phyloP scores from a whole-genome alignment of 2,113 vertebrate species.

The Phasianus colchicus region DNA sequence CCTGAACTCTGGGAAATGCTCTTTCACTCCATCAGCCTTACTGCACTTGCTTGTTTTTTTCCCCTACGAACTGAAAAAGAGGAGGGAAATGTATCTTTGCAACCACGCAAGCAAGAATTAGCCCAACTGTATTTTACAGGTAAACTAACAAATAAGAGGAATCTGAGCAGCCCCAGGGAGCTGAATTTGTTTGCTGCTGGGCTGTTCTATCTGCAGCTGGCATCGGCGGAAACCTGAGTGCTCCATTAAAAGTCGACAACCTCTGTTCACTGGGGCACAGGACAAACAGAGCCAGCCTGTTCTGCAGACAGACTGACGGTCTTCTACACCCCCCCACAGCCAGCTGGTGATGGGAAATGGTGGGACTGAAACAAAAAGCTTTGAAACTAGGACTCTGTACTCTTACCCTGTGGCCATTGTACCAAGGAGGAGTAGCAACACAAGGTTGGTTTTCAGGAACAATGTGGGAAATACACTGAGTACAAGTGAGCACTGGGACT shows the following conservation, averaged over 20 bases:
- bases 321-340: slow-evolving; percentile 63
- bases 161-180: slow-evolving; percentile 60
- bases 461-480: background rate
- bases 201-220: slow-evolving; percentile 71
- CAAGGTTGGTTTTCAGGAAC: background rate
- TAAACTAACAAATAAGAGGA: slow-evolving; percentile 76
- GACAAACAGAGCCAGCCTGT: slow-evolving; percentile 81
- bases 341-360: slow-evolving; percentile 62
- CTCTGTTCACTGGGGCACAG: slow-evolving; percentile 63
- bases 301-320: slow-evolving; percentile 86
- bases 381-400: background rate
- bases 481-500: background rate
- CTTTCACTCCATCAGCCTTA: background rate
- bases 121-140: slow-evolving; percentile 67
- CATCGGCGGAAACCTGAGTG: slow-evolving; percentile 83
- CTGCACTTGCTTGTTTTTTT: background rate
- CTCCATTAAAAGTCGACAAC: slow-evolving; percentile 68
- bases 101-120: slow-evolving; percentile 61
- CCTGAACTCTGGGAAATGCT: slow-evolving; percentile 38
- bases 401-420: slow-evolving; percentile 14
- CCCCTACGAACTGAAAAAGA: background rate
- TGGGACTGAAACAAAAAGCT: slow-evolving; percentile 49
- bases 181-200: slow-evolving; percentile 64
- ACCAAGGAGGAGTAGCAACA: background rate
- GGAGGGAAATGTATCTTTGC: slow-evolving; percentile 26